Base-by-base conservation (phyloP, 2,113 vertebrate species). In the Dryoscopus gambensis region DNA sequence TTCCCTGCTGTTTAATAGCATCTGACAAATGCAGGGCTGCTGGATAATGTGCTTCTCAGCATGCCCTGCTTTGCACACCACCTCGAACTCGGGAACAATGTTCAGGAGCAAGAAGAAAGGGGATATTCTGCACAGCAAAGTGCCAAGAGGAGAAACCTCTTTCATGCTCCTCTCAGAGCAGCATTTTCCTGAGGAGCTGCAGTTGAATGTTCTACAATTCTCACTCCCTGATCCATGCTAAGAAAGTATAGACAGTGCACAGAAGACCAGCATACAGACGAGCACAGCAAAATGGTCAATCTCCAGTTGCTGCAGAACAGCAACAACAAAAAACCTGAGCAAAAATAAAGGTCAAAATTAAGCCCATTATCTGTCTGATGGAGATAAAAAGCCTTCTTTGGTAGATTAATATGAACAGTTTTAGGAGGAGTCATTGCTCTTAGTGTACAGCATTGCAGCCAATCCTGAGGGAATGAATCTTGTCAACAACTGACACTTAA, bases 11-110 rank as follows among this genome's bases (percentile, higher is more conserved):
- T 73, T 95, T 93, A 87, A 96, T 62, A 85, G 78, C 59, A 80
- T 80, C 75, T 93, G 95, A 95, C 93, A 96, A 95, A 93, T 5
- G 52, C 84, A 89, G 53, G 63, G 87, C 81, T 95, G 71, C 77
- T 64, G 75, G 71, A 83, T 59, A 89, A 92, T 21, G 62, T 62
- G 28, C 62, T 84, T 76, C 80, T 87, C 81, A 84, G 76, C 55
- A 33, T 10, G 64, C 46, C 52, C 55, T 53, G 71, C 83, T 90
- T 53, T 56, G 40, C 71, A 81, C 62, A 82, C 14, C 46, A 42
- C 84, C 44, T 93, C 37, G 2, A 30, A 68, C 65, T 49, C 74
- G 22, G 3, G 74, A 75, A 75, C 47, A 39, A 49, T 50, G 65
- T 44, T 87, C 81, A 89, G 62, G 84, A 82, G 31, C 65, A 40